These are phyloP conservation scores for Austrolebias charrua DNA, from an alignment of 2,797 vertebrate genomes.

Conservation along the genomic window DNA sequence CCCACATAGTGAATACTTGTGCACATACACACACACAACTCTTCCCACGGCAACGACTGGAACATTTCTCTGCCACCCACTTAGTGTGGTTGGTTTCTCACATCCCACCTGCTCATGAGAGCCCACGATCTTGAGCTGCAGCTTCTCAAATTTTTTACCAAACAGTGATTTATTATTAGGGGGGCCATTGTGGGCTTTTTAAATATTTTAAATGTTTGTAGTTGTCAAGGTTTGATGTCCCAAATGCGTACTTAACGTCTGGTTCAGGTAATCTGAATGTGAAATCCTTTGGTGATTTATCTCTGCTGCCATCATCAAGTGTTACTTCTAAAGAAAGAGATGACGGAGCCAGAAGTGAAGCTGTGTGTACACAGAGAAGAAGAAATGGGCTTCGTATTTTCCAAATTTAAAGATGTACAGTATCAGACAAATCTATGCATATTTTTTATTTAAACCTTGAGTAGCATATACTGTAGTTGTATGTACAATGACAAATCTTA, in stretches of 20 bases:
- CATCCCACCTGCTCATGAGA: conserved; percentile 81
- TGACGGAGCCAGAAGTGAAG: not conserved
- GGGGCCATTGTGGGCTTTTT: conserved; percentile 29
- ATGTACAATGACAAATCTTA: not conserved
- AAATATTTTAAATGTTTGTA: conserved; percentile 33
- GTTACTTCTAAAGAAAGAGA: not conserved
- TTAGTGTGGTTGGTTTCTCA: conserved; percentile 81
- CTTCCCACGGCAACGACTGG: conserved; percentile 76
- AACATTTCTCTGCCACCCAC: conserved; percentile 78
- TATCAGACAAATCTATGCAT: too few species aligned
- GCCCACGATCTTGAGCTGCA: conserved; percentile 70
- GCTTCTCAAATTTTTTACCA: conserved; percentile 59
- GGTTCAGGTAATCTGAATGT: conserved; percentile 47
- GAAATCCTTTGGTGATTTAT: conserved; percentile 33
- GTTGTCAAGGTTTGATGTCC: conserved; percentile 27
- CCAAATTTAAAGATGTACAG: too few species aligned
- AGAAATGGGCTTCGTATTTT: not conserved
- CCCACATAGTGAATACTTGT: conserved; percentile 68
- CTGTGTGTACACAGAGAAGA: not conserved
- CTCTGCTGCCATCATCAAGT: conserved; percentile 32
- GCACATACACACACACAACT: conserved; percentile 43
- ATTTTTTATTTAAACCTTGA: too few species aligned
- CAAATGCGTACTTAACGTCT: conserved; percentile 45
- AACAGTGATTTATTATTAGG: conserved; percentile 51
- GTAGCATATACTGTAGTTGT: not conserved